phyloP scores from a whole-genome alignment of 2,113 vertebrate genomes.

The Deroptyus accipitrinus region DNA sequence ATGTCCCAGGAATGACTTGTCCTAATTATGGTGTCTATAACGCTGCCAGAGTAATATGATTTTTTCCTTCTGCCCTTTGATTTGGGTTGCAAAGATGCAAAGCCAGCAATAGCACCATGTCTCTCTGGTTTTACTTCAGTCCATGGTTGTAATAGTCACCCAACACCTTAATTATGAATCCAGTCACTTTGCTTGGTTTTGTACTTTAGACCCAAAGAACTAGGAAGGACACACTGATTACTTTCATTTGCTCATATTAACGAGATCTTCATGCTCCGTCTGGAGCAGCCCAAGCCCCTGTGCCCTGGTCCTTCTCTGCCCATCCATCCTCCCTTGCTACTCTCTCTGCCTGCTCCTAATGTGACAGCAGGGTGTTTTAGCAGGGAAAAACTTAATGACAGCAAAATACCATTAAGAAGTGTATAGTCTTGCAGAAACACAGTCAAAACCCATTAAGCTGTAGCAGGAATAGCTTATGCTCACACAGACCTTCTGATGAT shows the following conservation, averaged over 20 bases:
- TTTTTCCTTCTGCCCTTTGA: not conserved
- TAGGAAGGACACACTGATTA: fast-evolving
- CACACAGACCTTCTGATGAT: not conserved
- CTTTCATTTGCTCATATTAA: not conserved
- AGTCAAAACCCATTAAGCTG: not conserved
- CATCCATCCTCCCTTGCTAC: not conserved
- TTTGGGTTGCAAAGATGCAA: not conserved
- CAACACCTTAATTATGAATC: not conserved
- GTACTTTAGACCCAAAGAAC: not conserved
- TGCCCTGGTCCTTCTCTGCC: not conserved
- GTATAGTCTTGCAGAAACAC: not conserved
- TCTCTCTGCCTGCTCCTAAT: not conserved
- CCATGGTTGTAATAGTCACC: fast-evolving
- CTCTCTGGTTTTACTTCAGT: not conserved
- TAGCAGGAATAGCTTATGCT: not conserved
- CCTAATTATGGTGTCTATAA: not conserved
- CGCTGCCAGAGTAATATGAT: fast-evolving
- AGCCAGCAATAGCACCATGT: fast-evolving
- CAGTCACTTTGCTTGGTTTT: not conserved
- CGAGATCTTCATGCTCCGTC: not conserved
- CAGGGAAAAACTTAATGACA: not conserved
- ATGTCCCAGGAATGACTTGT: not conserved
- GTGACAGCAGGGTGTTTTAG: fast-evolving
- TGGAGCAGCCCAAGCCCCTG: not conserved
- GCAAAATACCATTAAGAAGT: fast-evolving